Base-by-base conservation (phyloP, 1,140 invertebrate genomes). In the Drosophila pachea region DNA sequence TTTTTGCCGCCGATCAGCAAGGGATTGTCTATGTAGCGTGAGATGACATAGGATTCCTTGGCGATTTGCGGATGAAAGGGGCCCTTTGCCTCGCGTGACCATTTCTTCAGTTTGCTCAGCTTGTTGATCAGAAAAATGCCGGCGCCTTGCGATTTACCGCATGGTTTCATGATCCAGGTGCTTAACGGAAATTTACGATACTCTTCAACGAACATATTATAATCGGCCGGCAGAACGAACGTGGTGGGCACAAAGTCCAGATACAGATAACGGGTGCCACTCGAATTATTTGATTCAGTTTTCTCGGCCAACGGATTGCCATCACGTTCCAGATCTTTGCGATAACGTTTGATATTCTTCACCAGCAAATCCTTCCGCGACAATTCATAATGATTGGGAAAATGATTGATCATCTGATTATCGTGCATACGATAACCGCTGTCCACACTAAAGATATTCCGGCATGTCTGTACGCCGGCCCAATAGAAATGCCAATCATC, bases 401-500 rank as follows among this genome's bases (percentile, higher is more conserved):
- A 97, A 89, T 97, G 96, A 91, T 97, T 97, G 33, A 97, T 97
- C 54, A 96, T 91, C 88, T 98, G 97, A 90, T 97, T 95, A 90
- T 98, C 97, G 71, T 94, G 93, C 93, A 98, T 94, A 48, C 97
- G 91, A 89, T 97, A 98, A 11, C 96, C 96, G 87, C 94, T 96
- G 83, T 98, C 97, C 0, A 97, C 94, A 86, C 96, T 97, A 84
- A 98, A 98, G 50, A 99, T 93, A 86, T 94, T 96, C 55, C 97
- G 91, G 68, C 97, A 97, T 5, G 95, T 97, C 78, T 95, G 94
- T 6, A 97, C 97, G 7, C 94, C 95, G 2, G 97, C 95, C 97
- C 97, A 99, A 89, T 98, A 98, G 89, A 98, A 97, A 89, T 98
- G 97, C 97, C 97, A 99, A 78, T 98, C 96, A 87, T 99, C 97